These are phyloP conservation scores for Trachelus stipa DNA, from an alignment of 2,888 invertebrate genomes.

Conservation along the genomic window DNA sequence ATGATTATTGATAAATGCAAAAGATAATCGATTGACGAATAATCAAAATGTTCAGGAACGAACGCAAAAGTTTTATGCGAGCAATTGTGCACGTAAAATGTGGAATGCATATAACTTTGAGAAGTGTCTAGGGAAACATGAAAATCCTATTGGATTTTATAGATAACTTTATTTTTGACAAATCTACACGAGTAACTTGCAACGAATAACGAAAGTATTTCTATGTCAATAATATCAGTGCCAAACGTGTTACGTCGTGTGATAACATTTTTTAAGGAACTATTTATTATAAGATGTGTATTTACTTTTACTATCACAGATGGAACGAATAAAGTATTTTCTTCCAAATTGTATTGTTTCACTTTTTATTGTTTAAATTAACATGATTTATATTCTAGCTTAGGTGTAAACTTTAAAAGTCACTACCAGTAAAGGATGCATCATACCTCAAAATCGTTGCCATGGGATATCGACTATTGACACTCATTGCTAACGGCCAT, in stretches of 20 bases:
- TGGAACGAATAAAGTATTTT: constrained; percentile 18
- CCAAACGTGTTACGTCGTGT: background rate
- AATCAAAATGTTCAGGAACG: too few species aligned
- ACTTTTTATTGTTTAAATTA: background rate
- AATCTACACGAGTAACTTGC: background rate
- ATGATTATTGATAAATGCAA: background rate
- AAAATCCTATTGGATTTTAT: background rate
- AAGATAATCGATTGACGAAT: background rate
- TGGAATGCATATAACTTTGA: background rate
- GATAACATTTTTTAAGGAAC: background rate
- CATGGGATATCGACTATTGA: constrained; percentile 12
- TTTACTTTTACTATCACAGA: background rate
- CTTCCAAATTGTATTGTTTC: background rate
- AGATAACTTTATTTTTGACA: background rate
- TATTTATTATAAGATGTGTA: background rate
- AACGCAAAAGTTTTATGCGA: too few species aligned
- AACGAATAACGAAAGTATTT: background rate
- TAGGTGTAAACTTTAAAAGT: background rate
- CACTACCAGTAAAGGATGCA: background rate
- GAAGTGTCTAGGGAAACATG: background rate
- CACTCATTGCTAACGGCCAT: background rate
- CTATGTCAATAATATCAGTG: background rate
- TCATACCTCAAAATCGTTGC: constrained; percentile 22
- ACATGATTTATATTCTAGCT: background rate
- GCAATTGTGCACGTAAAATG: background rate